Evolutionary conservation across 2,113 vertebrate genomes (phyloP), one percentile per base, ranked within the genome.

Genomic region (Hemichromis elongatus): DNA sequence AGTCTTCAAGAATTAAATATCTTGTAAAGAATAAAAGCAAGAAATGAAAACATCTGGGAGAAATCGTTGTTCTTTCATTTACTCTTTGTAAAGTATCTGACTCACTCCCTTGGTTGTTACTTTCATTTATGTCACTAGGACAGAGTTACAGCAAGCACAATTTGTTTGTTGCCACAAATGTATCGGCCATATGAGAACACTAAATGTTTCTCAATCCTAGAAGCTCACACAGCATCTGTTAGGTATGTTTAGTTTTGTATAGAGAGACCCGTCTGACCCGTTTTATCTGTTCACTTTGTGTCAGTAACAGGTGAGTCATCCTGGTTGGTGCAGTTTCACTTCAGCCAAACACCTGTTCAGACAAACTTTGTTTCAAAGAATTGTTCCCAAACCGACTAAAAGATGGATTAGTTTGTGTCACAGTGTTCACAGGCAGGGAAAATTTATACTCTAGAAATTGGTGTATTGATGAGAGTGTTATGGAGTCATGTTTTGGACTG

Each of bases 201-300:
- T 14, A 57, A 30, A 57, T 0, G 7, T 30, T 57, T 57, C 7
- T 57, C 55, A 57, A 30, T 18, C 55, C 55, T 57, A 57, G 9
- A 57, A 57, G 55, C 55, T 57, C 56, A 59, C 7, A 18, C 0
- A 0, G 2, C 0, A 0, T 57, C 55, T 57, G 26, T 30, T 30
- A 57, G 28, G 55, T 0, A 57, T 1, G 7, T 57, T 9, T 30
- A 5, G 7, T 30, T 57, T 0, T 57, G 55, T 57, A 57, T 30
- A 30, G 0, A 5, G 26, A 57, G 7, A 57, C 55, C 26, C 0
- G 55, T 0, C 55, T 30, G 55, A 57, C 55, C 55, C 30, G 1
- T 28, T 57, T 33, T 33, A 30, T 30, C 30, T 30, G 30, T 6
- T 30, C 30, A 30, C 30, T 30, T 30, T 30, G 30, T 30, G 30